A percentile compares a stretch with the other conserved stretches of the same genome.
phyloP scores from a whole-genome alignment of 2,113 vertebrate species.

The Oncorhynchus keta region DNA sequence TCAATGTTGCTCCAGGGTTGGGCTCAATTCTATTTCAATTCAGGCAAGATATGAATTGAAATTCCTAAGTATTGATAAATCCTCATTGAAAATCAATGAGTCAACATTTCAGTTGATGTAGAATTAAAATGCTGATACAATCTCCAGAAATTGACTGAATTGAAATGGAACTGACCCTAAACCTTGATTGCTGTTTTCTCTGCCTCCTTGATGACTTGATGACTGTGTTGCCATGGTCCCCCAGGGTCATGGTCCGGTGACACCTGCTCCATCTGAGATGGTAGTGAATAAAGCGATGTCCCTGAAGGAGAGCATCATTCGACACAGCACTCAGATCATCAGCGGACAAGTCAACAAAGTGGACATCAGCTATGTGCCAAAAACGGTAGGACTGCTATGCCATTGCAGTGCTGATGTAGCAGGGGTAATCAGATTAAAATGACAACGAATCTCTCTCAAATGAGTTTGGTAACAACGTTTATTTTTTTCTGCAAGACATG shows the following conservation, averaged over 20 bases:
- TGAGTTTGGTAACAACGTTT: too few species aligned
- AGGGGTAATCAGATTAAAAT: too few species aligned
- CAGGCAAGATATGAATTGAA: neutral
- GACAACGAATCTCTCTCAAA: too few species aligned
- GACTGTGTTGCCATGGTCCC: neutral
- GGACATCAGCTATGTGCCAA: constrained; percentile 35
- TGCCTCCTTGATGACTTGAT: neutral
- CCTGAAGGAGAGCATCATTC: neutral
- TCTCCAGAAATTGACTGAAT: neutral
- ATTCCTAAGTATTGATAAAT: neutral
- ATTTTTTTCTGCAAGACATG: too few species aligned
- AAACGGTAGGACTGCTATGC: constrained; percentile 14
- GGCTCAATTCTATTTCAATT: neutral
- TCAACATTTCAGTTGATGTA: neutral
- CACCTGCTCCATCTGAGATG: neutral
- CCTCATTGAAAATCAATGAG: neutral
- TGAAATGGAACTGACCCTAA: neutral
- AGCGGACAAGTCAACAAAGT: neutral
- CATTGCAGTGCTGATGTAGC: neutral
- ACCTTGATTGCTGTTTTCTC: neutral
- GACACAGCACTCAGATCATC: constrained; percentile 1
- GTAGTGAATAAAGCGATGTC: neutral
- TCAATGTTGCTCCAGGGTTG: too few species aligned
- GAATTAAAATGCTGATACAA: neutral
- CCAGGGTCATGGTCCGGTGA: neutral